A percentile compares a stretch with the other conserved stretches of the same genome.
Evolutionary conservation across 2,113 vertebrate genomes (phyloP).

Genomic region (Chlamydotis undulata): DNA sequence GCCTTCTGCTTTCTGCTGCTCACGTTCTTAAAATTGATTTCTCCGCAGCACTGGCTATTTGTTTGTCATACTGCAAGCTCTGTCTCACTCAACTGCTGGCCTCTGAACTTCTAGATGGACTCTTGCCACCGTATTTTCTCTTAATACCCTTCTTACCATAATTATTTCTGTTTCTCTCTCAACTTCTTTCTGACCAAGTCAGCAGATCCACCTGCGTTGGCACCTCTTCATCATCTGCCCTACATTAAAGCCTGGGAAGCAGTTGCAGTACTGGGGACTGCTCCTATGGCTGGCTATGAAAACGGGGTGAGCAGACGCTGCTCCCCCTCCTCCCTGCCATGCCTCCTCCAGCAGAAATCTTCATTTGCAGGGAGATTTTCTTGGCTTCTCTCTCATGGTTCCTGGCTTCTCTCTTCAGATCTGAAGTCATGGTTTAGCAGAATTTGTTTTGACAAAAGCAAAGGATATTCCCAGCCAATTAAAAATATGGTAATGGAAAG

Average conservation of each 20-base stretch:
- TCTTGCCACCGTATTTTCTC: background rate
- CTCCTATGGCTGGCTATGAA: fast-evolving
- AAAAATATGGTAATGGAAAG: constrained; percentile 57
- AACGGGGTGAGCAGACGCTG: background rate
- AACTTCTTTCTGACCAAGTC: background rate
- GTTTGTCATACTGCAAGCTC: background rate
- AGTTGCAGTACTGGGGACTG: too few species aligned
- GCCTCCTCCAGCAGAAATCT: background rate
- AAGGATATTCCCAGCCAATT: constrained; percentile 56
- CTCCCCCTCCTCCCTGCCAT: fast-evolving
- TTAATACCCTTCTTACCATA: background rate
- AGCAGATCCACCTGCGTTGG: background rate
- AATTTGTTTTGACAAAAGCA: constrained; percentile 58
- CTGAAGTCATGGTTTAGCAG: background rate
- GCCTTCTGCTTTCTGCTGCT: background rate
- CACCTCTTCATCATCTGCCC: background rate
- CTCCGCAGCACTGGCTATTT: background rate
- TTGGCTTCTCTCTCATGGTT: background rate
- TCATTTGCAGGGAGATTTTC: background rate
- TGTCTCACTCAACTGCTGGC: background rate
- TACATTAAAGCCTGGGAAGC: background rate
- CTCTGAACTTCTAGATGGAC: background rate
- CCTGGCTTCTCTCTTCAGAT: background rate
- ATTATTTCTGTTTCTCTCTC: background rate
- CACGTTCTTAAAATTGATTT: background rate